Percentiles rank a stretch among this genome's conserved stretches.
Conservation (phyloP, 2,113 vertebrate genomes). For the Castor canadensis region DNA sequence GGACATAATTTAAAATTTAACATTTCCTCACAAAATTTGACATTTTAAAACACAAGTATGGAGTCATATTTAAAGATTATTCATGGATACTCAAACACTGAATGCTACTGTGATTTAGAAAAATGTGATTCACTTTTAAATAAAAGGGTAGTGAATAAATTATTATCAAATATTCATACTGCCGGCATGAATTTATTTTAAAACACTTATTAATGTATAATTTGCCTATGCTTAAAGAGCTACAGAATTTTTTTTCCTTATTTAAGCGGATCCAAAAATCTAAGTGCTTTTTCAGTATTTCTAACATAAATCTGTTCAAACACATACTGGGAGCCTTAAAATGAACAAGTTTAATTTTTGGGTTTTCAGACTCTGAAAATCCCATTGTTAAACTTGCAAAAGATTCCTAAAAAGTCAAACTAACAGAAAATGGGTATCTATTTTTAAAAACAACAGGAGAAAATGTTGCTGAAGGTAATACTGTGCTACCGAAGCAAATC, state of each 20-base stretch:
- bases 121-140: slow-evolving; percentile 28
- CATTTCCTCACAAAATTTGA: not conserved
- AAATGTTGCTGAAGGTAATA: not conserved
- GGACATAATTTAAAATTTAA: not conserved
- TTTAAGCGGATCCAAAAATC: not conserved
- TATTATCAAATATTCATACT: slow-evolving; percentile 4
- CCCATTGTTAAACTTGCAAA: not conserved
- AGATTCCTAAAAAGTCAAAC: not conserved
- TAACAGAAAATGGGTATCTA: not conserved
- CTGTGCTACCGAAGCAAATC: not conserved
- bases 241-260: not conserved
- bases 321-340: not conserved
- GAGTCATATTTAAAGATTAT: slow-evolving; percentile 26
- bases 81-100: not conserved
- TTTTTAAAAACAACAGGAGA: not conserved
- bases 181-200: not conserved
- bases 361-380: not conserved
- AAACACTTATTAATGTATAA: not conserved
- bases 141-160: not conserved
- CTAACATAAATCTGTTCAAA: not conserved
- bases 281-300: not conserved
- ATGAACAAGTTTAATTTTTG: not conserved
- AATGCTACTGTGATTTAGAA: slow-evolving; percentile 41
- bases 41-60: slow-evolving; percentile 4
- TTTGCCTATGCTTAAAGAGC: not conserved